Conservation (phyloP, 2,888 invertebrate species). For the Phyllotreta striolata region DNA sequence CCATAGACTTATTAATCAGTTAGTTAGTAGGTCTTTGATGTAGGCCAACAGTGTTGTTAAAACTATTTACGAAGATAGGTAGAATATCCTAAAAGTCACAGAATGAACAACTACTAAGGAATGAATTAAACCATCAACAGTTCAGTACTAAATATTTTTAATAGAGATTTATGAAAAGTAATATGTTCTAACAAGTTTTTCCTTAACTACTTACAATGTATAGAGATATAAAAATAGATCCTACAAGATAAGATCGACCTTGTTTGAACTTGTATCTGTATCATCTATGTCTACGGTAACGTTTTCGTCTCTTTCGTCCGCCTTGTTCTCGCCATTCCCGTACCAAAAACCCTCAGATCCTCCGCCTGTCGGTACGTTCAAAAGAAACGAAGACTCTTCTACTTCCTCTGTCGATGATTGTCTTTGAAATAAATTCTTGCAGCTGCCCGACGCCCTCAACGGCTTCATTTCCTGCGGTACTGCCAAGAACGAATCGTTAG, state of each 20-base stretch:
- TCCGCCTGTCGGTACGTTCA: slow-evolving; percentile 40
- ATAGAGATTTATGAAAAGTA: slow-evolving; percentile 21
- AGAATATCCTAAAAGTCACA: no score
- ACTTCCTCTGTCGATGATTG: slow-evolving; percentile 66
- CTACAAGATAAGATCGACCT: slow-evolving; percentile 19
- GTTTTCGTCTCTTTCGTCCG: slow-evolving; percentile 1
- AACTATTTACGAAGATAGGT: no score
- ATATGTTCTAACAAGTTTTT: slow-evolving; percentile 18
- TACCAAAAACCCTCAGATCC: slow-evolving; percentile 9
- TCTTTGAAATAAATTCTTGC: slow-evolving; percentile 66
- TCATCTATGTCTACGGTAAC: slow-evolving; percentile 14
- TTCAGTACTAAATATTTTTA: slow-evolving; percentile 16
- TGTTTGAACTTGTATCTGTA: slow-evolving; percentile 13
- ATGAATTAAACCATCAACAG: no score
- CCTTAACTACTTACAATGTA: not conserved
- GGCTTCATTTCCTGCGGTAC: slow-evolving; percentile 55
- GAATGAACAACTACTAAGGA: no score
- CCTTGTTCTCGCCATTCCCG: slow-evolving; percentile 1
- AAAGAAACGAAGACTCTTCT: slow-evolving; percentile 64
- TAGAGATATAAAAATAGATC: slow-evolving; percentile 22
- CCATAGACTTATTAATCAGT: no score
- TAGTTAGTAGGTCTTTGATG: no score
- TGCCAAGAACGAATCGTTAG: slow-evolving; percentile 42
- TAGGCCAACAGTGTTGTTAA: no score
- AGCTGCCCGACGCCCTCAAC: slow-evolving; percentile 61